A percentile compares a stretch with the other conserved stretches of the same genome.
Evolutionary conservation across 2,113 vertebrate species (phyloP).

Genomic region (Corythornis vintsioides): DNA sequence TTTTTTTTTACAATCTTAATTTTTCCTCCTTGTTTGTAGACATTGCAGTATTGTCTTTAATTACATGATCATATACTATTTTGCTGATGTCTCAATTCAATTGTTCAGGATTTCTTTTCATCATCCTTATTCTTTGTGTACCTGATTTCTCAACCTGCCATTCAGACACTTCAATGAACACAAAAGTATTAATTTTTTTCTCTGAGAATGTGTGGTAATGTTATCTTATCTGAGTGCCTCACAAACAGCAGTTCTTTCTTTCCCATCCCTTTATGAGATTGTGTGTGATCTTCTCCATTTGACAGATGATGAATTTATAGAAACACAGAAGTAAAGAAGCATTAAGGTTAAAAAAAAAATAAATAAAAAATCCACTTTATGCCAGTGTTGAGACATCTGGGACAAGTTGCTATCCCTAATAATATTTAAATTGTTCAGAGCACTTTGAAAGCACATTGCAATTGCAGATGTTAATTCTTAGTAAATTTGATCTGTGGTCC

Average conservation of each 20-base stretch:
- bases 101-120: slow-evolving; percentile 64
- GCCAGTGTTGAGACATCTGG: background rate
- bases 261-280: slow-evolving; percentile 12
- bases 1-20: slow-evolving; percentile 10
- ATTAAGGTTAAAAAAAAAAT: background rate
- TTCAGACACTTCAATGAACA: slow-evolving; percentile 64
- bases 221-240: slow-evolving; percentile 41
- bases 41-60: slow-evolving; percentile 53
- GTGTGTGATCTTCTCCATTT: slow-evolving; percentile 17
- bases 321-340: background rate
- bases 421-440: background rate
- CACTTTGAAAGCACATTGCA: background rate
- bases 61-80: slow-evolving; percentile 62
- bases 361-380: background rate
- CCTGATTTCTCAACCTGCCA: slow-evolving; percentile 64
- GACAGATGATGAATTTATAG: slow-evolving; percentile 33
- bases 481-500: background rate
- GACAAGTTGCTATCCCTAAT: background rate
- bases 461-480: background rate
- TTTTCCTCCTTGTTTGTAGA: slow-evolving; percentile 57
- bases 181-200: slow-evolving; percentile 55
- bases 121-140: slow-evolving; percentile 60
- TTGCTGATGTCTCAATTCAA: slow-evolving; percentile 52
- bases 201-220: background rate
- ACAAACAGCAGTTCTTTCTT: slow-evolving; percentile 59